Conservation (phyloP, 2,113 vertebrate genomes). For the Cyprinus carpio region DNA sequence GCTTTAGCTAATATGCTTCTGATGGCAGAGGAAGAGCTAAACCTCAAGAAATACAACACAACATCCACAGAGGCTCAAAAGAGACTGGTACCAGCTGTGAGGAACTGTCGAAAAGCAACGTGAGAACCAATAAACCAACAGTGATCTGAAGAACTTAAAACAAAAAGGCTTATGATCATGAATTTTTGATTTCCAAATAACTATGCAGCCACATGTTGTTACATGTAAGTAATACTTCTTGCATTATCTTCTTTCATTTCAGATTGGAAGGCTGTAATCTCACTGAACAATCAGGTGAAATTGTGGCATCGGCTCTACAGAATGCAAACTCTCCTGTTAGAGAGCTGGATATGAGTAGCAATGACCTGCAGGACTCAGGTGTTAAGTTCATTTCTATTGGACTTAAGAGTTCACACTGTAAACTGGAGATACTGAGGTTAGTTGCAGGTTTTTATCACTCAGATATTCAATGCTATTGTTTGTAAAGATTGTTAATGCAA, state of each 20-base stretch:
- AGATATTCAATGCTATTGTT: background rate
- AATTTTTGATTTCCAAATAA: background rate
- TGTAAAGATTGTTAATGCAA: background rate
- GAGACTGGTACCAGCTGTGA: slow-evolving; percentile 32
- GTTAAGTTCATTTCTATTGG: background rate
- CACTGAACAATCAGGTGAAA: slow-evolving; percentile 12
- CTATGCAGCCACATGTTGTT: background rate
- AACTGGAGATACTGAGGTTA: slow-evolving; percentile 26
- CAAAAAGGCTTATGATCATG: background rate
- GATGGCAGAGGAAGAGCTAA: slow-evolving; percentile 24
- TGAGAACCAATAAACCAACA: background rate
- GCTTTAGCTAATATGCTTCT: slow-evolving; percentile 34
- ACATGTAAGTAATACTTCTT: background rate
- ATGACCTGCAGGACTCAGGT: slow-evolving; percentile 23
- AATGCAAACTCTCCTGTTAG: slow-evolving; percentile 18
- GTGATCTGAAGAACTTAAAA: background rate
- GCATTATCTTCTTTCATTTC: background rate
- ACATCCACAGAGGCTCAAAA: slow-evolving; percentile 15
- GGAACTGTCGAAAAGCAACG: slow-evolving; percentile 29
- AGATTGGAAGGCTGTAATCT: slow-evolving; percentile 34
- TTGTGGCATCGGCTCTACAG: slow-evolving; percentile 22
- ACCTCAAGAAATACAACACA: slow-evolving; percentile 26
- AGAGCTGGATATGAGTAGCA: slow-evolving; percentile 31
- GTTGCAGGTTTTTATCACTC: background rate
- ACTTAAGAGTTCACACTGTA: slow-evolving; percentile 31